Percentiles rank a stretch among this genome's conserved stretches.
These are phyloP conservation scores for Lasioglossum figueresi DNA, from an alignment of 2,888 invertebrate genomes.

Conservation along the genomic window DNA sequence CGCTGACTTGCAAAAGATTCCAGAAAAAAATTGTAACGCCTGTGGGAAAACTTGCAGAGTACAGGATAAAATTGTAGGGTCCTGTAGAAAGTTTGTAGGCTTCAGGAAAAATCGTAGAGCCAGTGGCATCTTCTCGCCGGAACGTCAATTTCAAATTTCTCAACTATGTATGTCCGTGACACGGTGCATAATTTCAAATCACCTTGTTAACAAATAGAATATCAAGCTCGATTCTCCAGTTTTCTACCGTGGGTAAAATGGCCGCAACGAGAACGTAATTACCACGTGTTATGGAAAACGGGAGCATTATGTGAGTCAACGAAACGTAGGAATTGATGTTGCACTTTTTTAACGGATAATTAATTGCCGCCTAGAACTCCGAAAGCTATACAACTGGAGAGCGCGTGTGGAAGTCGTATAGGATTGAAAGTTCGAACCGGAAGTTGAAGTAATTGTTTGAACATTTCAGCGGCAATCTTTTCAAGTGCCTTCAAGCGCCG, in stretches of 20 bases:
- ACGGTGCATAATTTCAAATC: neutral
- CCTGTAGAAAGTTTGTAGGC: neutral
- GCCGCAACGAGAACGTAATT: neutral
- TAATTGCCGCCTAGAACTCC: neutral
- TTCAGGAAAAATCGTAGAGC: neutral
- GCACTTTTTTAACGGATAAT: neutral
- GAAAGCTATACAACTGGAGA: neutral
- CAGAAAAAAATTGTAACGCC: neutral
- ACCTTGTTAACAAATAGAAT: constrained; percentile 12
- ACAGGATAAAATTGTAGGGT: neutral
- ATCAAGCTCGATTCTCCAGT: neutral
- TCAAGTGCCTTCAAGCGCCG: constrained; percentile 87
- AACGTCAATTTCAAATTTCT: neutral
- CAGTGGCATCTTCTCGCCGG: neutral
- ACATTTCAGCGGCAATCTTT: constrained; percentile 85
- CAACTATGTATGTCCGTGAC: neutral
- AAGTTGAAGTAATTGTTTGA: neutral
- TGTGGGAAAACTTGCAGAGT: neutral
- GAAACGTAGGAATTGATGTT: constrained; percentile 7
- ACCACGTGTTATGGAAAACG: neutral
- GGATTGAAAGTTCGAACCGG: no score
- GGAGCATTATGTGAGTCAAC: neutral
- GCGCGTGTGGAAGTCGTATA: neutral
- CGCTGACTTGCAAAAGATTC: neutral
- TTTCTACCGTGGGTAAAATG: neutral